Conservation (phyloP, 2,113 vertebrate genomes). For the Strix uralensis region DNA sequence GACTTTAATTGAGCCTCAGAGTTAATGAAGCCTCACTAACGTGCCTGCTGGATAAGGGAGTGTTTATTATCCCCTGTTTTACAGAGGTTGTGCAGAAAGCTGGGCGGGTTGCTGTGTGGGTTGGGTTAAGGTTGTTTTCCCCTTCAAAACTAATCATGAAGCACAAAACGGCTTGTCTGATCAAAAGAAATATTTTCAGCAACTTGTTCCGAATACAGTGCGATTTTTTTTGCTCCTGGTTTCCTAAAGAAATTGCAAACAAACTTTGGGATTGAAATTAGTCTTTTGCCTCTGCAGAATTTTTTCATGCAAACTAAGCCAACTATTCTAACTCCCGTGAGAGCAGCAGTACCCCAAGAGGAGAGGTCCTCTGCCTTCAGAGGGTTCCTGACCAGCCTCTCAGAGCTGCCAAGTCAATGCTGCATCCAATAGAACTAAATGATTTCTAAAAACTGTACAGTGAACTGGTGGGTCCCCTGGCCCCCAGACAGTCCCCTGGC, state of each 20-base stretch:
- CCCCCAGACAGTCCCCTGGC: neutral
- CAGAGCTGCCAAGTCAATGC: neutral
- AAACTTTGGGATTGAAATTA: neutral
- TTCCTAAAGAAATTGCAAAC: neutral
- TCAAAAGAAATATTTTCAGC: neutral
- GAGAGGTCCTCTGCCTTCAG: neutral
- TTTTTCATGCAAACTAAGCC: neutral
- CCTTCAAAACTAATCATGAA: neutral
- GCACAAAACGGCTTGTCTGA: neutral
- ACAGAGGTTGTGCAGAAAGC: neutral
- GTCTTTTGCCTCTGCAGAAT: neutral
- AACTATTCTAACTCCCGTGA: neutral
- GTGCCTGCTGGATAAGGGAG: constrained; percentile 9
- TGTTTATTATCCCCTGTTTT: constrained; percentile 21
- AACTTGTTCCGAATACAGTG: neutral
- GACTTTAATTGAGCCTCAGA: constrained; percentile 33
- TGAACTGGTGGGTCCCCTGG: neutral
- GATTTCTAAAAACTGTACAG: neutral
- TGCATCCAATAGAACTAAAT: neutral
- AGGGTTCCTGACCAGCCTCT: neutral
- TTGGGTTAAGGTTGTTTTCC: neutral
- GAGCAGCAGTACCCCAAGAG: neutral
- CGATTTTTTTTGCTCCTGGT: neutral
- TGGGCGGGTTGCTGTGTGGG: neutral
- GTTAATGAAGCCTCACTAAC: constrained; percentile 59